These are phyloP conservation scores for Papilio elwesi DNA, from an alignment of 2,888 invertebrate genomes.

Conservation along the genomic window DNA sequence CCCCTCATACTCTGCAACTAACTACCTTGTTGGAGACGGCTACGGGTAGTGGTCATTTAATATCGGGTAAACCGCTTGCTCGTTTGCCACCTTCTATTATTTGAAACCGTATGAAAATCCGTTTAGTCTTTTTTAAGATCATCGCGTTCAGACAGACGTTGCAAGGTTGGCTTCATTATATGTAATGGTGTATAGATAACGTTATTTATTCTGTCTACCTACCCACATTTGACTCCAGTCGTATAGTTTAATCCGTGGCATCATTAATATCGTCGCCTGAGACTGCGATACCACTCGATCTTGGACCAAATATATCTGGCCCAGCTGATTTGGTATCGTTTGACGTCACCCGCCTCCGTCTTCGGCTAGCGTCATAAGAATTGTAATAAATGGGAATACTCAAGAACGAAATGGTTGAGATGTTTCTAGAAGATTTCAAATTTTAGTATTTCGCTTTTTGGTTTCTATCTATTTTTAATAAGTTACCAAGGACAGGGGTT, in stretches of 20 bases:
- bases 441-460: slow-evolving; percentile 13
- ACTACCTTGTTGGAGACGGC: no score
- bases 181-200: no score
- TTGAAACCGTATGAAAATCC: no score
- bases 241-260: neutral
- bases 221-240: neutral
- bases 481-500: no score
- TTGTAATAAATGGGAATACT: slow-evolving; percentile 47
- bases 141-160: no score
- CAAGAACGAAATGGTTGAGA: slow-evolving; percentile 18
- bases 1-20: slow-evolving; percentile 16
- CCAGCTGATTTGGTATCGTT: slow-evolving; percentile 49
- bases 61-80: no score
- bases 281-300: slow-evolving; percentile 36
- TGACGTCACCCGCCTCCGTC: slow-evolving; percentile 51
- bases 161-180: no score
- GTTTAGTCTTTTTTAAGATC: no score
- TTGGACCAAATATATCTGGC: slow-evolving; percentile 48
- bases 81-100: no score
- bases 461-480: neutral
- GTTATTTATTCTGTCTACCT: neutral
- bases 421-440: slow-evolving; percentile 26
- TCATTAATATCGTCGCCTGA: neutral
- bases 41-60: no score
- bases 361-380: slow-evolving; percentile 47